Evolutionary conservation across 2,888 invertebrate genomes (phyloP).

Genomic region (Drosophila formosana): DNA sequence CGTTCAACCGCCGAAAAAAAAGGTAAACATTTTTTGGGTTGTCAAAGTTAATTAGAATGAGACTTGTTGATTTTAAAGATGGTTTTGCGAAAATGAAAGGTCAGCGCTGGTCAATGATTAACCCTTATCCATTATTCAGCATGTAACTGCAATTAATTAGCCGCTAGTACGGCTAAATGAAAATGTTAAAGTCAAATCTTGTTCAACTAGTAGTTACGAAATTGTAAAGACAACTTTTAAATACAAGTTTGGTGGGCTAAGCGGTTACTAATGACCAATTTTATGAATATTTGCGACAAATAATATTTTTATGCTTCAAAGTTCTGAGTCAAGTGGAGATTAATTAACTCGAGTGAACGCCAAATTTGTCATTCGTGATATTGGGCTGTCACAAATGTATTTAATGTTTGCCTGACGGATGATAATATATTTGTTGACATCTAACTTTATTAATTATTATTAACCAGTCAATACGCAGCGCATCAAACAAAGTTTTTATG

Average conservation of each 20-base stretch:
- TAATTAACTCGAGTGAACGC: conserved; percentile 26
- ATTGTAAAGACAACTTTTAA: neutral
- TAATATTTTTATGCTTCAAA: conserved; percentile 7
- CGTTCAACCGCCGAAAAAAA: conserved; percentile 22
- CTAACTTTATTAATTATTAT: conserved; percentile 28
- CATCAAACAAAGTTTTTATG: conserved; percentile 12
- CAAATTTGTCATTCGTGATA: conserved; percentile 19
- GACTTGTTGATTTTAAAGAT: conserved; percentile 61
- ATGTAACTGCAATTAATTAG: conserved; percentile 39
- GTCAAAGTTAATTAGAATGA: conserved; percentile 72
- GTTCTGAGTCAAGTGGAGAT: conserved; percentile 8
- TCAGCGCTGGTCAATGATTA: conserved; percentile 18
- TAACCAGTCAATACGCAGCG: conserved; percentile 11
- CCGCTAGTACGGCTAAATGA: neutral
- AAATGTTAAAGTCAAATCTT: neutral
- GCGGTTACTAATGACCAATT: neutral
- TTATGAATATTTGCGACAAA: neutral
- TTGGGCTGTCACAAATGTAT: conserved; percentile 14
- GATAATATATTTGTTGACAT: conserved; percentile 14
- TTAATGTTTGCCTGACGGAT: conserved; percentile 10
- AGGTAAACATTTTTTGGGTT: conserved; percentile 48
- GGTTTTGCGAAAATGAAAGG: conserved; percentile 31
- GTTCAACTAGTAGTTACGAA: neutral
- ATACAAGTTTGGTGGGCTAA: neutral
- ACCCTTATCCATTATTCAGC: conserved; percentile 33